phyloP scores from a whole-genome alignment of 2,113 vertebrate species.

The Danio rerio region GRCz12tu NC_133185.1:42911001-42911500 shows the following conservation, averaged over 20 bases:
- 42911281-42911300: not conserved
- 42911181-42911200: not conserved
- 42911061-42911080: not conserved
- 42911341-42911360: too few species aligned
- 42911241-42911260: not conserved
- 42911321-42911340: too few species aligned
- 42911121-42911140: not conserved
- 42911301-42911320: not conserved
- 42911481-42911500: too few species aligned
- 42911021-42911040: slow-evolving; percentile 39
- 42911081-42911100: not conserved
- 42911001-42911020: slow-evolving; percentile 45
- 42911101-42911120: slow-evolving; percentile 8
- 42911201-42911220: not conserved
- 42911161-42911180: too few species aligned
- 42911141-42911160: not conserved
- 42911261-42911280: not conserved
- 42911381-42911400: too few species aligned
- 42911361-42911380: too few species aligned
- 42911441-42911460: too few species aligned
- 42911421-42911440: too few species aligned
- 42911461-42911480: too few species aligned
- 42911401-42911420: too few species aligned
- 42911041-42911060: not conserved
- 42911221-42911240: not conserved